Evolutionary conservation across 1,140 invertebrate species (phyloP), one percentile per base, ranked within the genome.

Genomic region (Cepaea nemoralis): DNA sequence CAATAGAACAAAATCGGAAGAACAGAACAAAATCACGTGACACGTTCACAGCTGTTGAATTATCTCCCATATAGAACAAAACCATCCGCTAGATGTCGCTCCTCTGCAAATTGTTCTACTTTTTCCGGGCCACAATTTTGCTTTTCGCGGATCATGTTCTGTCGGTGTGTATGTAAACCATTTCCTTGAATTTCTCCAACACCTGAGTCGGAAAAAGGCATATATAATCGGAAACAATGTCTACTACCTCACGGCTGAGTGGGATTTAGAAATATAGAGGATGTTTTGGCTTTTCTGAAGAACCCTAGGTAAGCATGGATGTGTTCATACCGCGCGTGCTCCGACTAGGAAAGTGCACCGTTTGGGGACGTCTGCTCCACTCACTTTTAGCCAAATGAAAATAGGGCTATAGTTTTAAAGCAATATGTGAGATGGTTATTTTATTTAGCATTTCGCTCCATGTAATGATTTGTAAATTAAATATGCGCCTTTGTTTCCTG

Each of bases 1-100:
- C 48, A n/a, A 14, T 74, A 48, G 71, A 74, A 74, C 16, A 74
- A 42, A 45, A 48, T 48, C 71, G 50, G 27, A 42, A 50, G 71
- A 74, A 42, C 33, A 74, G 71, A 74, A 74, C 71, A 74, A 74
- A 74, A 48, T 74, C 42, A 74, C 33, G 71, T 74, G 40, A 48
- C 22, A 40, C 14, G 27, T 37, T 48, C 50, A 6, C 6, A 0
- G 8, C 1, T 45, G 1, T 48, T n/a, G 35, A 70, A 40, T 70
- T 2, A 31, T 27, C 39, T 42, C 42, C 71, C 71, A 19, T 45
- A 48, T 74, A 74, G 71, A 74, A 74, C 71, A 74, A 74, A 74
- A 6, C 14, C n/a, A 3, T 27, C 24, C 71, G 71, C 71, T 50
- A 74, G 71, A 48, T 74, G 71, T 39, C 71, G 71, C 71, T 74